Evolutionary conservation across 2,797 vertebrate genomes (phyloP).

Genomic region (Scyliorhinus canicula): DNA sequence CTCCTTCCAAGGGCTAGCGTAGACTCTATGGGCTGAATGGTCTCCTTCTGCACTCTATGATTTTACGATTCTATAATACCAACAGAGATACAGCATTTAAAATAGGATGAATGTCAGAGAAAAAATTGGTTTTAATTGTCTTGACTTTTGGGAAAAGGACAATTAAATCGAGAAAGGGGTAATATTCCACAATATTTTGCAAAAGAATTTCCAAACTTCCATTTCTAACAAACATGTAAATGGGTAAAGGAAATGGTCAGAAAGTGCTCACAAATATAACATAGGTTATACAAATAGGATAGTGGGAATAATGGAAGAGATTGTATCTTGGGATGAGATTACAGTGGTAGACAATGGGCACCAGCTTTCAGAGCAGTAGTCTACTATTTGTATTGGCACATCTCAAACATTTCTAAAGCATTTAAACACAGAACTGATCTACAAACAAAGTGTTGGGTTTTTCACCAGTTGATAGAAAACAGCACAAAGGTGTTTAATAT

Average conservation of each 20-base stretch:
- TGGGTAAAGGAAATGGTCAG: background rate
- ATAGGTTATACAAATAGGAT: background rate
- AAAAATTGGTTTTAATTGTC: background rate
- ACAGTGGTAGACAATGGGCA: background rate
- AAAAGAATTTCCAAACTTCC: background rate
- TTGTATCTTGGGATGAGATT: background rate
- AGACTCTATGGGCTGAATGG: too few relatives aligned
- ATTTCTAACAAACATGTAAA: background rate
- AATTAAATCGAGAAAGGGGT: background rate
- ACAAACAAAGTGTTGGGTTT: background rate
- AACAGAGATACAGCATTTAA: background rate
- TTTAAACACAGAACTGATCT: background rate
- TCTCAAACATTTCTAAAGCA: background rate
- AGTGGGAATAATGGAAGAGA: background rate
- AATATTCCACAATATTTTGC: background rate
- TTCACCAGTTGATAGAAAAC: background rate
- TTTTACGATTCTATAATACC: too few relatives aligned
- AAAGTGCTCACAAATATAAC: background rate
- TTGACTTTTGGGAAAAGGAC: background rate
- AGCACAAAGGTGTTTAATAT: conserved; percentile 13
- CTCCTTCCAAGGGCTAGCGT: too few relatives aligned
- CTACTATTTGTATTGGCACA: background rate
- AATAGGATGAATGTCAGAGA: background rate
- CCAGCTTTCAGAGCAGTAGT: background rate
- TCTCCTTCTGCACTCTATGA: too few relatives aligned